Conservation (phyloP, 2,113 vertebrate genomes). For the Dromiciops gliroides region DNA sequence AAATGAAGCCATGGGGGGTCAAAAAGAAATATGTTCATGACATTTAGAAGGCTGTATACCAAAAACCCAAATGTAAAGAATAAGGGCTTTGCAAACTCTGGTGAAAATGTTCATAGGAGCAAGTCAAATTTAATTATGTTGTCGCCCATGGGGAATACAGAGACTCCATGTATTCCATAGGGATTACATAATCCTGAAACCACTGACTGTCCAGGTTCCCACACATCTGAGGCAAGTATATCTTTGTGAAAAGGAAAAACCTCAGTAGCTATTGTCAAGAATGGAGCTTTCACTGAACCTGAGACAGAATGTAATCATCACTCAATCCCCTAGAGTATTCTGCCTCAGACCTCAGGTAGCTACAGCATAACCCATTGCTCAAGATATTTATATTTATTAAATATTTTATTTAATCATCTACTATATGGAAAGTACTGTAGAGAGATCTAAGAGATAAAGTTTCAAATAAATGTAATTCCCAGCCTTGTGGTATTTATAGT, state of each 20-base stretch:
- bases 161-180: background rate
- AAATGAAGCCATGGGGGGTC: background rate
- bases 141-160: background rate
- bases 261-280: background rate
- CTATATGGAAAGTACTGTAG: background rate
- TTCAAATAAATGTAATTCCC: background rate
- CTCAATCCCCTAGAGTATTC: background rate
- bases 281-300: background rate
- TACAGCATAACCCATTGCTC: background rate
- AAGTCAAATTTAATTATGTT: background rate
- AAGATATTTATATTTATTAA: background rate
- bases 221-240: background rate
- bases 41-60: background rate
- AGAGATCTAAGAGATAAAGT: background rate
- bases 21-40: background rate
- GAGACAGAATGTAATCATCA: background rate
- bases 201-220: background rate
- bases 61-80: background rate
- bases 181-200: background rate
- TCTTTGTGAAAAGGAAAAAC: background rate
- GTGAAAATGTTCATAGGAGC: background rate
- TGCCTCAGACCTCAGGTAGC: background rate
- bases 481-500: background rate
- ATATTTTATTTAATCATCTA: background rate
- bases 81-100: background rate